Percentiles rank a stretch among this genome's conserved stretches.
phyloP scores from a whole-genome alignment of 2,797 vertebrate genomes.

The Mycteria americana region DNA sequence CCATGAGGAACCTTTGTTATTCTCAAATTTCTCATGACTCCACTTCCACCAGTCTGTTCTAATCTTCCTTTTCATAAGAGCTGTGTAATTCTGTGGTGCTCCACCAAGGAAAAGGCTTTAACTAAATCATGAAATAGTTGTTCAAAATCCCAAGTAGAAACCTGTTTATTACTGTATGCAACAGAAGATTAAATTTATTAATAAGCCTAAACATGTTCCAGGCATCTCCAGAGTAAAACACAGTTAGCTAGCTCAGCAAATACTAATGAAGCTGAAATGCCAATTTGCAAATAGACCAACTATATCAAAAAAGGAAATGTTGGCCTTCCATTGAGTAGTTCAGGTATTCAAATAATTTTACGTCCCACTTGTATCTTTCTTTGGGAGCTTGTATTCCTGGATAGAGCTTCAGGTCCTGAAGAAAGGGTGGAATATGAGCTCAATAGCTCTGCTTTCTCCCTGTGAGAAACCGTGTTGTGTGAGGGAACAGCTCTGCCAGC shows the following conservation, averaged over 20 bases:
- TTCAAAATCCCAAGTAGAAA: background rate
- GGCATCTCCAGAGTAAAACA: background rate
- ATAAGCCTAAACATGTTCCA: background rate
- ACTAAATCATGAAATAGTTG: background rate
- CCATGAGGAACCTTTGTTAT: background rate
- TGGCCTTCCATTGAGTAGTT: background rate
- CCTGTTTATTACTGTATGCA: background rate
- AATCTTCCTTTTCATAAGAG: background rate
- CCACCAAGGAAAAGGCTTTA: conserved; percentile 1
- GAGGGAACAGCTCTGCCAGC: background rate
- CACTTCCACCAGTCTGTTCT: background rate
- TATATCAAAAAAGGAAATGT: background rate
- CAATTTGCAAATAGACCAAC: background rate
- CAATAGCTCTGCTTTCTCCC: background rate
- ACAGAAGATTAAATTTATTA: background rate
- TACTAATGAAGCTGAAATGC: background rate
- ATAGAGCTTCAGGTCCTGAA: background rate
- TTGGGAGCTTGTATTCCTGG: background rate
- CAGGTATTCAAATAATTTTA: background rate
- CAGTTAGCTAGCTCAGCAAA: background rate
- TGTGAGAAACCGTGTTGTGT: background rate
- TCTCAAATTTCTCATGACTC: background rate
- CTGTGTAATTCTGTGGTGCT: background rate
- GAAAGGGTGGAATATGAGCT: background rate
- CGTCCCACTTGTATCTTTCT: background rate